phyloP scores from a whole-genome alignment of 1,140 invertebrate genomes.

The Calliopsis andreniformis region DNA sequence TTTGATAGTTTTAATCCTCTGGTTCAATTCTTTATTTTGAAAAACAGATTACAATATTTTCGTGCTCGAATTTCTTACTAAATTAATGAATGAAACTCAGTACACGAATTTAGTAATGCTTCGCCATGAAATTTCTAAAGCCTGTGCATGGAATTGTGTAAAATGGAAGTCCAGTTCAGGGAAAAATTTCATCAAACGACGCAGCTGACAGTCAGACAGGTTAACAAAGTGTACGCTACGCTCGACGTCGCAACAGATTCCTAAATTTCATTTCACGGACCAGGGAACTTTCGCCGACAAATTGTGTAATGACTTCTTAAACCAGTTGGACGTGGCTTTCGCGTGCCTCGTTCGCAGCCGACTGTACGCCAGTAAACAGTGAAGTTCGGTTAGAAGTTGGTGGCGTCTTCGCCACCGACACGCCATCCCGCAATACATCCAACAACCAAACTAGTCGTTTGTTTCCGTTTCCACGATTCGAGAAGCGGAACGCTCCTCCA shows the following conservation, averaged over 20 bases:
- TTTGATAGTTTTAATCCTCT: too few species aligned
- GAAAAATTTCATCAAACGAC: too few species aligned
- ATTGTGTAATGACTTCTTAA: constrained; percentile 65
- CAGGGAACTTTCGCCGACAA: constrained; percentile 30
- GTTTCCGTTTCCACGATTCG: constrained; percentile 56
- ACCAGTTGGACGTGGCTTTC: constrained; percentile 59
- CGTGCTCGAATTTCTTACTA: too few species aligned
- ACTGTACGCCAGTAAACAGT: constrained; percentile 30
- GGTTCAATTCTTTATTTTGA: too few species aligned
- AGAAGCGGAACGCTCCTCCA: constrained; percentile 38
- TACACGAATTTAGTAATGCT: too few species aligned
- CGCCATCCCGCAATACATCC: constrained; percentile 24
- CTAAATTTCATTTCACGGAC: constrained; percentile 39
- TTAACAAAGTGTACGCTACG: constrained; percentile 1
- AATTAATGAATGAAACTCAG: too few species aligned
- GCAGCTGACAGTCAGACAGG: too few species aligned
- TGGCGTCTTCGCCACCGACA: constrained; percentile 43
- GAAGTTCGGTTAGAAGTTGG: constrained; percentile 57
- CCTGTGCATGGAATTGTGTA: too few species aligned
- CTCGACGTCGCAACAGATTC: background rate
- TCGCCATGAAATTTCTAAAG: too few species aligned
- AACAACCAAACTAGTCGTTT: constrained; percentile 41
- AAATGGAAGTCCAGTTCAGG: too few species aligned
- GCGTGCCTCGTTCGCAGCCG: constrained; percentile 25
- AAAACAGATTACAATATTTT: too few species aligned